A percentile compares a stretch with the other conserved stretches of the same genome.
Conservation (phyloP, 2,888 invertebrate genomes). For the Chaetoderma sp. region DNA sequence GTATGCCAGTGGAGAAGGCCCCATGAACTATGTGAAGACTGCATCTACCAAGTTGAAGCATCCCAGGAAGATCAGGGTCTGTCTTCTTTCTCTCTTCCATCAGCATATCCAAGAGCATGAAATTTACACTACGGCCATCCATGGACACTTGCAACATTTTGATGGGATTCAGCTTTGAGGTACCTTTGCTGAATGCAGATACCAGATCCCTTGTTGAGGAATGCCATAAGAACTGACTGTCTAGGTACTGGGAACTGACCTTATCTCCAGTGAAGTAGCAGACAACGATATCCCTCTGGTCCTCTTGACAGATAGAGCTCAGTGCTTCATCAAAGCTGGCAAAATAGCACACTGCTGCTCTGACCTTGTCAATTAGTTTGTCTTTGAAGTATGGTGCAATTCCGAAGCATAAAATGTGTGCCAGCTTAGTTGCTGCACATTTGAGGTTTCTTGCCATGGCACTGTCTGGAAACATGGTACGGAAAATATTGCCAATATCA, state of each 20-base stretch:
- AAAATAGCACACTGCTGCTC: neutral
- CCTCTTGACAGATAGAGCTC: neutral
- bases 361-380: neutral
- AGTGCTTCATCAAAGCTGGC: neutral
- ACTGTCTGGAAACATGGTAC: conserved; percentile 38
- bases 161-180: conserved; percentile 9
- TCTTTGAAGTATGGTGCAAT: neutral
- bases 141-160: conserved; percentile 20
- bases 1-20: conserved; percentile 47
- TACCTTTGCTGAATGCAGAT: conserved; percentile 27
- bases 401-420: conserved; percentile 26
- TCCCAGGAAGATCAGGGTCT: neutral
- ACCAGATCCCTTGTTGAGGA: conserved; percentile 44
- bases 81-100: neutral
- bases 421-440: conserved; percentile 18
- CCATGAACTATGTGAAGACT: conserved; percentile 54
- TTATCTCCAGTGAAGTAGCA: conserved; percentile 21
- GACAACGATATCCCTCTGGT: neutral
- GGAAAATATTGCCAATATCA: conserved; percentile 25
- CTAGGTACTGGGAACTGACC: conserved; percentile 46
- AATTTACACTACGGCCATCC: conserved; percentile 22
- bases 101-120: neutral
- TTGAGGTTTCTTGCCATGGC: conserved; percentile 26
- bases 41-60: conserved; percentile 52
- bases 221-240: conserved; percentile 31